phyloP scores from a whole-genome alignment of 2,113 vertebrate genomes.

The Grus americana region DNA sequence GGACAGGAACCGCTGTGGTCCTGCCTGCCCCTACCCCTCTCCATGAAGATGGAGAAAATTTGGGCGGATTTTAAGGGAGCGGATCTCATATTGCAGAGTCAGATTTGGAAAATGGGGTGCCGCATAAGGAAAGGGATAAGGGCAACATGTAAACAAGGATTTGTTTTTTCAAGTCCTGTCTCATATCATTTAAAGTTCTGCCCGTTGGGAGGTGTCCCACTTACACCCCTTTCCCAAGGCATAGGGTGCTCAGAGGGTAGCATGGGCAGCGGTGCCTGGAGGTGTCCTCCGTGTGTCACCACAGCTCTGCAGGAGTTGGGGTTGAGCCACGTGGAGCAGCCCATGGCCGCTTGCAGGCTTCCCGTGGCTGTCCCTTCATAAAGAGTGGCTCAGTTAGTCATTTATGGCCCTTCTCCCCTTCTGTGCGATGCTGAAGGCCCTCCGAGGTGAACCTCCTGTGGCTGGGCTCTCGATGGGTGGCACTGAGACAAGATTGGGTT shows the following conservation, averaged over 20 bases:
- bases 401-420: background rate
- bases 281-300: background rate
- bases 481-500: background rate
- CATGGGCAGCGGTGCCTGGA: background rate
- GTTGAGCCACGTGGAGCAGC: background rate
- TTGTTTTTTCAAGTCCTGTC: background rate
- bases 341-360: background rate
- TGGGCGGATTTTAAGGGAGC: background rate
- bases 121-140: background rate
- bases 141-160: background rate
- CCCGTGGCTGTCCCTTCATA: background rate
- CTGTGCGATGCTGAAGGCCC: background rate
- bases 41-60: background rate
- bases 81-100: background rate
- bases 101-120: background rate
- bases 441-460: background rate
- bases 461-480: background rate
- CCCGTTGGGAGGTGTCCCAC: background rate
- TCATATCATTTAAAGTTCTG: background rate
- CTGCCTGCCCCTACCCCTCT: background rate
- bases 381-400: background rate
- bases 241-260: background rate
- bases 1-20: background rate
- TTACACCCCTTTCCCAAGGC: background rate
- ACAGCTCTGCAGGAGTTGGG: background rate